Base-by-base conservation (phyloP, 2,113 vertebrate genomes). In the Hucho hucho region DNA sequence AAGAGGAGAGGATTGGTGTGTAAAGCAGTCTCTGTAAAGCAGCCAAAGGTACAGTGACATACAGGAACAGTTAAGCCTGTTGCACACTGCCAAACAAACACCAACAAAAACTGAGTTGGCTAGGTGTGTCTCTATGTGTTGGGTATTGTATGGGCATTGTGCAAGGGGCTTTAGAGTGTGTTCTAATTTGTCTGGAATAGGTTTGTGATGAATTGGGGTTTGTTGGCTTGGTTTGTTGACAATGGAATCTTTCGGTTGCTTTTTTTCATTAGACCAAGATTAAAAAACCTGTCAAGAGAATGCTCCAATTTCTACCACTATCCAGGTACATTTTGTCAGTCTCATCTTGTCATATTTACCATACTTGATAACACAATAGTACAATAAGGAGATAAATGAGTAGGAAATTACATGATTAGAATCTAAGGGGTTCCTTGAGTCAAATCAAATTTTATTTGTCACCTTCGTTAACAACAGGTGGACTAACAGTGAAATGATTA, bases 291-390 rank as follows among this genome's bases (percentile, higher is more conserved):
- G 81, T 89, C 20, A 93, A 89, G 83, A 88, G 88, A 74, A 89
- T 80, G 79, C 89, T 93, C 13, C 82, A 90, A 76, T 93, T 93
- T 82, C 56, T 87, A 49, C 43, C 71, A 2, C 65, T 72, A 4
- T 28, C 4, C 75, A 84, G 87, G 88, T 90, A 79, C 18, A 73
- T 43, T 32, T 37, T 61, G 58, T 22, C n/a, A 16, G 58, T 69
- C 9, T 9, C 18, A 22, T 25, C 11, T 37, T 37, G 7, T 9
- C 37, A 43, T 11, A 11, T 43, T 43, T 43, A 43, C 9, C 37
- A 43, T 68, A 68, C 3, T 43, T 29, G 28, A 20, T 28, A 9
- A 25, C n/a, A 63, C 24, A 11, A 63, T 18, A 63, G 20, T 63
- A 22, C 59, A 22, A 63, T 63, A 9, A 25, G n/a, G 59, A 63